phyloP scores from a whole-genome alignment of 2,797 vertebrate species.

The Petrocephalus sullivani region DNA sequence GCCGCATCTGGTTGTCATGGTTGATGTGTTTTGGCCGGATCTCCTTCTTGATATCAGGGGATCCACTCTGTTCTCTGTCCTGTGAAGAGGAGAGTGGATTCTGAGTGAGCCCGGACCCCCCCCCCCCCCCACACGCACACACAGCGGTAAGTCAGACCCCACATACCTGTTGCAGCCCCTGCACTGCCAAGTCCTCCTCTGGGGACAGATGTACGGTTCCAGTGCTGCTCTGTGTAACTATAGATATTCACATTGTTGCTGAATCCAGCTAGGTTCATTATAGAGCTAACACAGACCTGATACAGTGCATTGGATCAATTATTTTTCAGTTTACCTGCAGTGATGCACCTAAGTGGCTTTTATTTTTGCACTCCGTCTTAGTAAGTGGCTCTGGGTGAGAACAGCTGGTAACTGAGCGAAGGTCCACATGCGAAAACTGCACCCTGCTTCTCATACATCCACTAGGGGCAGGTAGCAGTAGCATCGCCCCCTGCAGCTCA shows the following conservation, averaged over 20 bases:
- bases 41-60: slow-evolving; percentile 37
- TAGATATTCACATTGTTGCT: neutral
- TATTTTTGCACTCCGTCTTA: neutral
- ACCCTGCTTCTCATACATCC: neutral
- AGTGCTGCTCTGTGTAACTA: slow-evolving; percentile 42
- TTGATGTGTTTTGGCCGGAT: slow-evolving; percentile 35
- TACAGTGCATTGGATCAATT: neutral
- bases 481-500: slow-evolving; percentile 34
- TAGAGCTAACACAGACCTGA: neutral
- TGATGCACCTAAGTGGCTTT: neutral
- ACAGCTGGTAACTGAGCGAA: neutral
- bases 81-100: slow-evolving; percentile 27
- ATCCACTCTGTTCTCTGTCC: slow-evolving; percentile 40
- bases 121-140: neutral
- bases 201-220: slow-evolving; percentile 39
- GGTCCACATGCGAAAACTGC: neutral
- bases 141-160: neutral
- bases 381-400: neutral
- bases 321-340: neutral
- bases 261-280: neutral
- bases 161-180: slow-evolving; percentile 45
- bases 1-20: slow-evolving; percentile 57
- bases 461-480: neutral
- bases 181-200: slow-evolving; percentile 42
- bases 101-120: neutral